Base-by-base conservation (phyloP, 2,888 invertebrate genomes). In the Rhingia rostrata region DNA sequence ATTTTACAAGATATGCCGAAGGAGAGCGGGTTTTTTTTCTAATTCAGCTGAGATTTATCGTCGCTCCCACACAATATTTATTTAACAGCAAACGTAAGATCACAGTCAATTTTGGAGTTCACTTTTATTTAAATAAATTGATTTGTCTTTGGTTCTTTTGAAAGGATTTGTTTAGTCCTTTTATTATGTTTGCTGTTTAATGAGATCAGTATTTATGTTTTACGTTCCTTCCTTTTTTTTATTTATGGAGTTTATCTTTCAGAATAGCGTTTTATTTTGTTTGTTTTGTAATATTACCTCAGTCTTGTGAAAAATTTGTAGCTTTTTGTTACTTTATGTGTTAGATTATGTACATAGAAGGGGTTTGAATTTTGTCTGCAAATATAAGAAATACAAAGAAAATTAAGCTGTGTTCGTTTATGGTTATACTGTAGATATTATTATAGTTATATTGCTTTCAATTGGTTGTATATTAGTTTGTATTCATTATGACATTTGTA, bases 301-400 rank as follows among this genome's bases (percentile, higher is more conserved):
- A 84, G 84, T 84, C 84, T 84, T 84, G 80, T 84, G 84, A 56
- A 80, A 80, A 84, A 84, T 84, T 84, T 84, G 84, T 84, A 84
- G 74, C 80, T 84, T 84, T 39, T 79, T 80, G 80, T 80, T 84
- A 74, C 80, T 80, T 73, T 56, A 66, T 69, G 54, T 79, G 63
- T 84, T 80, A 78, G 35, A 80, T 70, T 84, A 84, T 84, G 63
- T 84, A 84, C 84, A 84, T 70, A 66, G 74, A 83, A 79, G 61
- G 64, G 61, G 49, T 51, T 73, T 78, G 41, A 84, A 69, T 79
- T 84, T 70, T 74, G 51, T 80, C 80, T 84, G 74, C 41, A 80
- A 75, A 41, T 4, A 45, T 9, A 45, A 6, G 30, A 67, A 51
- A 6, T 3, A 12, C 43, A 30, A 35, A 4, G 12, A 10, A 32